Conservation (phyloP, 1,140 invertebrate species). For the Danaus plexippus region DNA sequence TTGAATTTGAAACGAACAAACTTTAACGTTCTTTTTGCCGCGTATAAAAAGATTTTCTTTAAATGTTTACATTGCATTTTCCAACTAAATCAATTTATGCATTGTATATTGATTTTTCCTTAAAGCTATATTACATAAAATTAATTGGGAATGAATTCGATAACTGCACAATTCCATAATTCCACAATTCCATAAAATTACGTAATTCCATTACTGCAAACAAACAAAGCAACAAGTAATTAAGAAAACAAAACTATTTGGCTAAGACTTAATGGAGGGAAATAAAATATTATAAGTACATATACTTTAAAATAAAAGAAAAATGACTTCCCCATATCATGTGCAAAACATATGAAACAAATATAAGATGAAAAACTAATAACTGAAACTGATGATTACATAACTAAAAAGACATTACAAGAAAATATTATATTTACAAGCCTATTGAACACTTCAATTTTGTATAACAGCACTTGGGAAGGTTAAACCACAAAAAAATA, state of each 20-base stretch:
- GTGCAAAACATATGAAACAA: too few species aligned
- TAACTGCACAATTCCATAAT: background rate
- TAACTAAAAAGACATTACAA: too few species aligned
- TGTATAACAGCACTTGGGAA: constrained; percentile 46
- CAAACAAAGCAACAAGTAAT: too few species aligned
- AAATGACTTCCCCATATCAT: too few species aligned
- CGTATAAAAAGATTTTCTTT: constrained; percentile 63
- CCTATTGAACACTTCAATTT: constrained; percentile 40
- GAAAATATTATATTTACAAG: constrained; percentile 16
- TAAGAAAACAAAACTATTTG: too few species aligned
- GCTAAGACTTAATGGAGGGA: too few species aligned
- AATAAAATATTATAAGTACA: too few species aligned
- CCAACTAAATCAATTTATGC: constrained; percentile 20
- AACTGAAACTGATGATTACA: too few species aligned
- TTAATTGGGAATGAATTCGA: background rate
- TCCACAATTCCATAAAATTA: background rate
- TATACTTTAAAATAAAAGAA: too few species aligned
- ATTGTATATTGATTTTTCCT: background rate
- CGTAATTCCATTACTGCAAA: background rate
- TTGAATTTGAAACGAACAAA: constrained; percentile 72
- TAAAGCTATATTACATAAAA: background rate
- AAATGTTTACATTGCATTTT: constrained; percentile 63
- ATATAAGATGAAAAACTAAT: too few species aligned
- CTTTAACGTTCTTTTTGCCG: constrained; percentile 59
- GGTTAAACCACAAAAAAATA: constrained; percentile 57